These are phyloP conservation scores for Melanotaenia maccullochi DNA, from an alignment of 2,797 vertebrate genomes.

Conservation along the genomic window DNA sequence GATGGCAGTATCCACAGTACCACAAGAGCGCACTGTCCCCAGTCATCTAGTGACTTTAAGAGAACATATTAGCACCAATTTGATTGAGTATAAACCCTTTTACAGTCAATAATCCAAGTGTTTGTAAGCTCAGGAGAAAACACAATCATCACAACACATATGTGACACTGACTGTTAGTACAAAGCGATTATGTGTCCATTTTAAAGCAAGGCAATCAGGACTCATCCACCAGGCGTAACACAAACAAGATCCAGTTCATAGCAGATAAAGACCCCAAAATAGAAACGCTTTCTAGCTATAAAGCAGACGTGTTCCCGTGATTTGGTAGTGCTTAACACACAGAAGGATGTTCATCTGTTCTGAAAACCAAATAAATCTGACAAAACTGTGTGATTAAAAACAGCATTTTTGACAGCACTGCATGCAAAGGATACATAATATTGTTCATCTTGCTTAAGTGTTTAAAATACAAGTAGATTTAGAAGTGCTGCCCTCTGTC, in stretches of 20 bases:
- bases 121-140: conserved; percentile 4
- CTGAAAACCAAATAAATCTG: background rate
- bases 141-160: background rate
- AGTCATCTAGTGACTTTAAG: conserved; percentile 4
- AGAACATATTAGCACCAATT: conserved; percentile 11
- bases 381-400: background rate
- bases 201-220: conserved; percentile 1
- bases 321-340: background rate
- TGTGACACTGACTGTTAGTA: background rate
- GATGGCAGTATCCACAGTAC: background rate
- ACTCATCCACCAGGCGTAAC: background rate
- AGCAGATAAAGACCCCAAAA: conserved; percentile 2
- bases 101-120: conserved; percentile 7
- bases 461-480: background rate
- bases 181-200: conserved; percentile 4
- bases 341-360: background rate
- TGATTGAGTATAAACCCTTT: background rate
- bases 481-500: background rate
- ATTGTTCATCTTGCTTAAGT: background rate
- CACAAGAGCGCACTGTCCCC: background rate
- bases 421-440: background rate
- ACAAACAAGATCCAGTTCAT: conserved; percentile 14
- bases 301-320: background rate
- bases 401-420: background rate
- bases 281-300: background rate